Evolutionary conservation across 1,140 invertebrate species (phyloP).

Genomic region (Steinernema feltiae): DNA sequence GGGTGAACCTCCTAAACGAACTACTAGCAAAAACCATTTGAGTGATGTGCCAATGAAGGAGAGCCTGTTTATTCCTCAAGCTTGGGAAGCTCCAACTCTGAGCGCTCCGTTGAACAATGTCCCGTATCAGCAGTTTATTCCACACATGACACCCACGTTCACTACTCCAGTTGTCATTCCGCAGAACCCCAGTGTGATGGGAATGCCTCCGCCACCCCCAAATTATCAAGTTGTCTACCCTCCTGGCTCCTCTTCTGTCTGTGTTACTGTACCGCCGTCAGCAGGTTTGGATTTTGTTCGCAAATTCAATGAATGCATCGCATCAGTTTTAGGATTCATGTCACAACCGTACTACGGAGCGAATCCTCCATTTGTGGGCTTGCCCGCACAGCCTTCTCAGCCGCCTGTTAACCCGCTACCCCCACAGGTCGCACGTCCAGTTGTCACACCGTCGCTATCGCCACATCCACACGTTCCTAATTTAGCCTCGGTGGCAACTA

Average conservation of each 20-base stretch:
- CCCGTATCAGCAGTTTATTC: no score
- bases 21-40: slow-evolving; percentile 7
- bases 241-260: no score
- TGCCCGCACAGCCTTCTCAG: neutral
- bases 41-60: slow-evolving; percentile 22
- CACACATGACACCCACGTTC: no score
- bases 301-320: neutral
- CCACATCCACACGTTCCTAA: no score
- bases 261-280: no score
- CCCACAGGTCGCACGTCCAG: neutral
- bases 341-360: neutral
- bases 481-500: no score
- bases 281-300: no score
- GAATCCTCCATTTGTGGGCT: neutral
- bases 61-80: neutral
- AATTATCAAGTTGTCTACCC: no score
- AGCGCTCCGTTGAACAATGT: no score
- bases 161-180: no score
- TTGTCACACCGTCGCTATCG: neutral
- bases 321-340: neutral
- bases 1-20: neutral
- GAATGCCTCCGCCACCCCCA: no score
- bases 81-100: neutral
- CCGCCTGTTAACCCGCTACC: neutral
- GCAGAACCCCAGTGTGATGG: no score